Conservation (phyloP, 1,140 invertebrate genomes). For the Cyclargus thomasi region DNA sequence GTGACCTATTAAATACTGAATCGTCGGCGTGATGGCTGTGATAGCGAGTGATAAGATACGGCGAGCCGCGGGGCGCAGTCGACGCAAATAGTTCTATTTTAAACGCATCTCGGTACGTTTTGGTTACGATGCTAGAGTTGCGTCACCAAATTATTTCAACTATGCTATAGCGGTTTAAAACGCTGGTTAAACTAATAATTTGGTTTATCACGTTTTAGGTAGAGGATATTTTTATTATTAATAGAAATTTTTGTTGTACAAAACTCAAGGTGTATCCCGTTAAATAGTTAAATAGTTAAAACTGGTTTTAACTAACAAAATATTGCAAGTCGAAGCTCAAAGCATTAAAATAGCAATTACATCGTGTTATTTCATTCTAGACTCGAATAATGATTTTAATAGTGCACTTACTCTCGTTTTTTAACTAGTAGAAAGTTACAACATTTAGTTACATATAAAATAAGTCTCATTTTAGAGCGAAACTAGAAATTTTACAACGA, state of each 20-base stretch:
- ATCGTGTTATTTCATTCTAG: not conserved
- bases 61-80: constrained; percentile 18
- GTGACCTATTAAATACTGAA: not conserved
- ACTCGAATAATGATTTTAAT: constrained; percentile 4
- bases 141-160: not conserved
- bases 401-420: constrained; percentile 3
- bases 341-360: not conserved
- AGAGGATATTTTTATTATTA: no score
- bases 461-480: constrained; percentile 6
- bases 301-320: no score
- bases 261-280: not conserved
- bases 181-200: not conserved
- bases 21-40: not conserved
- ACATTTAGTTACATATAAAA: constrained; percentile 1
- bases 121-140: constrained; percentile 1
- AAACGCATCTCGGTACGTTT: not conserved
- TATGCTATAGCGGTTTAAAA: not conserved
- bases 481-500: constrained; percentile 7
- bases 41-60: not conserved
- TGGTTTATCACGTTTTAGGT: not conserved
- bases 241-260: no score
- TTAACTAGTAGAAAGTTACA: constrained; percentile 3
- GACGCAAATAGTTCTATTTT: constrained; percentile 15
- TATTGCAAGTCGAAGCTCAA: not conserved
- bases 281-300: not conserved